phyloP scores from a whole-genome alignment of 2,113 vertebrate genomes.

The Hydrochoerus hydrochaeris region DNA sequence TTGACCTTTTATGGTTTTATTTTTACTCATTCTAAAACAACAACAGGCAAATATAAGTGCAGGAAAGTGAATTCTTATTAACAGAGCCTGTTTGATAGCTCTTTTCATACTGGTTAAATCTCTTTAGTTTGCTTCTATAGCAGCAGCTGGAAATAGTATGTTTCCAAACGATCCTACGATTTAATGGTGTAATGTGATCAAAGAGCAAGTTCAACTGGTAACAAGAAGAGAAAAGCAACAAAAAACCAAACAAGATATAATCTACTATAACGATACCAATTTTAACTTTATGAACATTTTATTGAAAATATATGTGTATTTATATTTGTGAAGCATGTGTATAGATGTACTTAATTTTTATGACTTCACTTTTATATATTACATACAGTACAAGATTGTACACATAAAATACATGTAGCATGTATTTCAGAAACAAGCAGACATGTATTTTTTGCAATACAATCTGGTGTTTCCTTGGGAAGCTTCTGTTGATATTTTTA shows the following conservation, averaged over 20 bases:
- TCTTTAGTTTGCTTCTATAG: constrained; percentile 73
- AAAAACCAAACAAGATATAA: constrained; percentile 62
- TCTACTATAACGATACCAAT: constrained; percentile 63
- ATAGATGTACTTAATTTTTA: neutral
- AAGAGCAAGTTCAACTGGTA: constrained; percentile 79
- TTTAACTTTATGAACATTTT: constrained; percentile 67
- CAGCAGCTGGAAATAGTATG: constrained; percentile 82
- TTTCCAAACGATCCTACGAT: constrained; percentile 82
- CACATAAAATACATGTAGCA: neutral
- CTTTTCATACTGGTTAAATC: constrained; percentile 70
- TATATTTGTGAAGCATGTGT: neutral
- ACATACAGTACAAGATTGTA: neutral
- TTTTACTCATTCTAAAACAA: constrained; percentile 47
- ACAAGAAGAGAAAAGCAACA: constrained; percentile 75
- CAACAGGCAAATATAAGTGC: neutral
- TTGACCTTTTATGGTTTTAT: neutral
- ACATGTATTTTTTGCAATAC: neutral
- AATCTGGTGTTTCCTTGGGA: neutral
- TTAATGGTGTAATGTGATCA: constrained; percentile 79
- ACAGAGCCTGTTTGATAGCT: constrained; percentile 44
- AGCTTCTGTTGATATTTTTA: constrained; percentile 34
- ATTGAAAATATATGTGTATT: constrained; percentile 51
- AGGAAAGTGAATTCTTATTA: constrained; percentile 13
- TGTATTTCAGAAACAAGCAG: neutral
- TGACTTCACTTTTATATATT: neutral